Evolutionary conservation across 2,797 vertebrate species (phyloP), one percentile per base, ranked within the genome.

Genomic region (Brachyalestes nurse): DNA sequence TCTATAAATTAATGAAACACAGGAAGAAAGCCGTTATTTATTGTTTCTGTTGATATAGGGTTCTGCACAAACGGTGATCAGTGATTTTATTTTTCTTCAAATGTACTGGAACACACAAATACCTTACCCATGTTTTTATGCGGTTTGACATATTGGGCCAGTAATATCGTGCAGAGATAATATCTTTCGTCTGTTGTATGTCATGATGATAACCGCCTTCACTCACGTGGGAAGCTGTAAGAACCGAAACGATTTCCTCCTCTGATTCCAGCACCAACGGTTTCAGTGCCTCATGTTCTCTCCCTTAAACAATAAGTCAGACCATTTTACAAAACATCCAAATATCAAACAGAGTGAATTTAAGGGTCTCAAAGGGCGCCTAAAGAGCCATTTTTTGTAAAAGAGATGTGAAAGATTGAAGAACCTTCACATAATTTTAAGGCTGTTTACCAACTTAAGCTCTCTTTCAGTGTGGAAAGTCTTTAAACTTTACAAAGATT

Each of bases 141-240:
- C 65, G 65, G n/a, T 19, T 67, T 13, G 34, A n/a, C 65, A 67
- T 67, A 67, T 67, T 34, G 10, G 65, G 38, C 65, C 65, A 67
- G 65, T 45, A 45, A 45, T 45, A 67, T 21, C 40, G 38, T n/a
- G 34, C n/a, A 45, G 34, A 67, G 19, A 67, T 67, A 19, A n/a
- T 9, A 42, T 67, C 65, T 67, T 21, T 13, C 8, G 7, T 67
- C 38, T 67, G 65, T 4, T 67, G 34, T 0, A 34, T n/a, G 38
- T 67, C 12, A 45, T 67, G 40, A 67, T 67, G 65, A 45, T 42
- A n/a, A 21, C 65, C 65, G 12, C 17, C 40, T 45, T 67, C 34
- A n/a, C 65, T 67, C 42, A 67, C 40, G 19, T 67, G 65, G 0
- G 34, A 67, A 40, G 65, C 38, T 42, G 38, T 42, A 19, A 67